A percentile compares a stretch with the other conserved stretches of the same genome.
These are phyloP conservation scores for Drosophila dives DNA, from an alignment of 2,888 invertebrate species.

Conservation along the genomic window DNA sequence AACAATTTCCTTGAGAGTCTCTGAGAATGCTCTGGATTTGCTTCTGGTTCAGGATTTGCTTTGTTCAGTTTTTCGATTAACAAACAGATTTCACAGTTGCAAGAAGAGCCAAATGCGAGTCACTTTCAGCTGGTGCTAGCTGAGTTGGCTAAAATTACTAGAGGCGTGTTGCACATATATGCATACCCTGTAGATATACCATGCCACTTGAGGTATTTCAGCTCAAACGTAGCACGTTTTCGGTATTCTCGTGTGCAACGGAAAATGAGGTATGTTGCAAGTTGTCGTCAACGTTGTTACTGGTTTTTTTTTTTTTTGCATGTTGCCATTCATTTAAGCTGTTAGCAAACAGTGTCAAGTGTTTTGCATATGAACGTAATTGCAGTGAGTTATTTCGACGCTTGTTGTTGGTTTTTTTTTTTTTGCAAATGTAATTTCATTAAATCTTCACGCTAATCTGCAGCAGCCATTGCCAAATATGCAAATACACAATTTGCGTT, in stretches of 20 bases:
- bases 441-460: constrained; percentile 75
- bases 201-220: not conserved
- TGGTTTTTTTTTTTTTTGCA: not conserved
- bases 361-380: constrained; percentile 21
- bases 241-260: not conserved
- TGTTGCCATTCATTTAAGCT: constrained; percentile 6
- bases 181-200: constrained; percentile 3
- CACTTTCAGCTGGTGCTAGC: constrained; percentile 3
- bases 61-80: constrained; percentile 63
- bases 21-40: not conserved
- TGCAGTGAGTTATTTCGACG: constrained; percentile 25
- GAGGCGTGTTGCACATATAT: constrained; percentile 11
- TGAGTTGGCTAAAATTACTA: constrained; percentile 30
- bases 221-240: not conserved
- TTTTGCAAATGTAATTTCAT: constrained; percentile 63
- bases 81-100: constrained; percentile 63
- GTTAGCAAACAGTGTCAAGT: constrained; percentile 37
- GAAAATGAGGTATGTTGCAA: not conserved
- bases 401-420: not conserved
- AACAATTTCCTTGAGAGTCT: constrained; percentile 23
- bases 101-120: constrained; percentile 40
- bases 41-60: not conserved
- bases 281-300: not conserved
- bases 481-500: constrained; percentile 66
- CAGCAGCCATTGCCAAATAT: constrained; percentile 66